Percentiles rank a stretch among this genome's conserved stretches.
phyloP scores from a whole-genome alignment of 2,888 invertebrate genomes.

The Diarsia brunnea region DNA sequence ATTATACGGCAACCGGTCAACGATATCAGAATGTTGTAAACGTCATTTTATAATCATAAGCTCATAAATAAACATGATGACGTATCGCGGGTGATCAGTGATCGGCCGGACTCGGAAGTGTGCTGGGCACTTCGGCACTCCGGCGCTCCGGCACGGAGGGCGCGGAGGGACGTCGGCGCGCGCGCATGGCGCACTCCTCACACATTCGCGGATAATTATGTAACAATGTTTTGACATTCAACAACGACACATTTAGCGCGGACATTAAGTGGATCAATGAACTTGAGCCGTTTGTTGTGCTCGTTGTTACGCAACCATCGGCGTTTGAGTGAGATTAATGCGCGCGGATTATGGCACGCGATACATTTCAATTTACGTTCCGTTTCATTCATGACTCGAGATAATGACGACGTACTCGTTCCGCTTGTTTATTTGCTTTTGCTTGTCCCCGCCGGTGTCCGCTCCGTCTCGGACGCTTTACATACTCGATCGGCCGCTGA shows the following conservation, averaged over 20 bases:
- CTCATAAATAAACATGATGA: conserved; percentile 89
- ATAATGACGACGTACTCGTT: conserved; percentile 87
- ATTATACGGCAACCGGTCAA: conserved; percentile 87
- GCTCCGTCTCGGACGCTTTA: conserved; percentile 71
- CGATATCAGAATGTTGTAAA: conserved; percentile 88
- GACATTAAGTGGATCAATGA: conserved; percentile 90
- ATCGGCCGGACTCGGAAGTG: conserved; percentile 74
- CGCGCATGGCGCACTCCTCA: conserved; percentile 73
- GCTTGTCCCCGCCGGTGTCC: conserved; percentile 71
- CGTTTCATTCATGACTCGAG: conserved; percentile 89
- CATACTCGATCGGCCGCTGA: conserved; percentile 73
- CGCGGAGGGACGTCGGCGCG: conserved; percentile 69
- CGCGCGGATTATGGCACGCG: conserved; percentile 90
- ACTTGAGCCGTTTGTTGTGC: conserved; percentile 89
- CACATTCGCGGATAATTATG: conserved; percentile 85
- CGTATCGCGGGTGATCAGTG: conserved; percentile 80
- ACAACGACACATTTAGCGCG: conserved; percentile 89
- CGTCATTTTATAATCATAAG: conserved; percentile 90
- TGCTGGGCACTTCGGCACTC: conserved; percentile 60
- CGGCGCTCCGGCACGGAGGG: conserved; percentile 14
- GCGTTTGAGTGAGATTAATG: conserved; percentile 90
- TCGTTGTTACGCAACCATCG: conserved; percentile 88
- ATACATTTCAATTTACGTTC: conserved; percentile 90
- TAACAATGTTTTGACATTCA: conserved; percentile 90
- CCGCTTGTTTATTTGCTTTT: conserved; percentile 84